phyloP scores from a whole-genome alignment of 2,113 vertebrate species.

The Hyla sarda region DNA sequence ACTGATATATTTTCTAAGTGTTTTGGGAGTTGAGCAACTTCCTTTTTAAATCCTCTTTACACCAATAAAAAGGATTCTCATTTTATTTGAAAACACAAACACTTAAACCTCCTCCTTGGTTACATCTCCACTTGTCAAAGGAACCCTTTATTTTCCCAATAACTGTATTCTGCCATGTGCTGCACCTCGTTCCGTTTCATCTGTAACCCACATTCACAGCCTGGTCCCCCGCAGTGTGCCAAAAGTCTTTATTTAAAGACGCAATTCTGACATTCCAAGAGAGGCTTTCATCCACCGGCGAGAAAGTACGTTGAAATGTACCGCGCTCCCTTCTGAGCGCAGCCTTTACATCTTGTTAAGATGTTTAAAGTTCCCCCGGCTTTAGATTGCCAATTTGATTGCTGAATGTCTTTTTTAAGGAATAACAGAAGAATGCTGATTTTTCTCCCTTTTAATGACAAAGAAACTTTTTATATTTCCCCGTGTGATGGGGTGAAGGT shows the following conservation, averaged over 20 bases:
- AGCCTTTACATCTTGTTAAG: constrained; percentile 78
- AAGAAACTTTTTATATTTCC: constrained; percentile 66
- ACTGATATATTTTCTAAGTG: neutral
- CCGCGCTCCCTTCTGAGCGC: constrained; percentile 66
- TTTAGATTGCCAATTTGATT: constrained; percentile 73
- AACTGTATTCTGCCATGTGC: constrained; percentile 56
- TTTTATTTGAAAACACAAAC: constrained; percentile 59
- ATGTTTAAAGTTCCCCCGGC: constrained; percentile 72
- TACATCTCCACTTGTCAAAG: constrained; percentile 59
- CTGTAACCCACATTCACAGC: constrained; percentile 63
- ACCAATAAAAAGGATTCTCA: constrained; percentile 15
- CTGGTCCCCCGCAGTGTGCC: constrained; percentile 57
- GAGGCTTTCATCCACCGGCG: constrained; percentile 64
- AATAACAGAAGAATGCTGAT: constrained; percentile 70
- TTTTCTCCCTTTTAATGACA: constrained; percentile 66
- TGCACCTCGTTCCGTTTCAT: constrained; percentile 66
- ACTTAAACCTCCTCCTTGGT: constrained; percentile 62
- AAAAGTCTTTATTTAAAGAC: constrained; percentile 58
- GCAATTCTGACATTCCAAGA: constrained; percentile 26
- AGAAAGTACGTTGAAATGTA: constrained; percentile 64
- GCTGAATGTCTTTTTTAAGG: constrained; percentile 73
- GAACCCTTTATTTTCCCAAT: constrained; percentile 48
- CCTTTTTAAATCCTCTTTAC: neutral
- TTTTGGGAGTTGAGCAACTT: constrained; percentile 23
- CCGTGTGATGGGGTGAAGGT: constrained; percentile 70